Evolutionary conservation across 2,888 invertebrate species (phyloP), one percentile per base, ranked within the genome.

Genomic region (Eumerus sabulonum): DNA sequence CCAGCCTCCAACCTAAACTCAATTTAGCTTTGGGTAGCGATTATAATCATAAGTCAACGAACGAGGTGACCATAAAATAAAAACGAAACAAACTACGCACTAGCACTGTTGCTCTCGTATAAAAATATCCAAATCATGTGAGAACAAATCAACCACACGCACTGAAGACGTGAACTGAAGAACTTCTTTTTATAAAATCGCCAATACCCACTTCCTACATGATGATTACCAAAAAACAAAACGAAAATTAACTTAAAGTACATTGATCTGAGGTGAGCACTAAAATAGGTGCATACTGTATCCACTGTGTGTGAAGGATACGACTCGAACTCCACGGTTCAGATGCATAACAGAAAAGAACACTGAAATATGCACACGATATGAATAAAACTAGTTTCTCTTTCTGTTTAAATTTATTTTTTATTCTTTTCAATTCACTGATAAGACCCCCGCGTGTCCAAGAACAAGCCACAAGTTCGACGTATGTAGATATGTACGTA

Each of bases 261-360:
- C 77, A 47, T 77, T 77, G 77, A 72, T 77, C 72, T 72, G 77
- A 38, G 51, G n/a, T n/a, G n/a, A n/a, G n/a, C n/a, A n/a, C n/a
- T n/a, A n/a, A n/a, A n/a, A n/a, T n/a, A n/a, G n/a, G n/a, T n/a
- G n/a, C n/a, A n/a, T n/a, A n/a, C n/a, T 27, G 7, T 27, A 27
- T 7, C 27, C 27, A 7, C 27, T 27, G 3, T 27, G 27, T 27
- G 27, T n/a, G n/a, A n/a, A 27, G 51, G 63, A 12, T 66, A 62
- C 17, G 42, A 36, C 47, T 54, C 7, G 27, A 27, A 7, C 14
- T 13, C 51, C 54, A 42, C 44, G 16, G 64, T 36, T 44, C 18
- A 48, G 50, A 51, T n/a, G 51, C 53, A 18, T 4, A 53, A 19
- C 9, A 59, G 42, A 50, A 7, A 27, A 16, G 9, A 42, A 42